Percentiles rank a stretch among this genome's conserved stretches.
Conservation (phyloP, 2,797 vertebrate species). For the Sardinella longiceps region DNA sequence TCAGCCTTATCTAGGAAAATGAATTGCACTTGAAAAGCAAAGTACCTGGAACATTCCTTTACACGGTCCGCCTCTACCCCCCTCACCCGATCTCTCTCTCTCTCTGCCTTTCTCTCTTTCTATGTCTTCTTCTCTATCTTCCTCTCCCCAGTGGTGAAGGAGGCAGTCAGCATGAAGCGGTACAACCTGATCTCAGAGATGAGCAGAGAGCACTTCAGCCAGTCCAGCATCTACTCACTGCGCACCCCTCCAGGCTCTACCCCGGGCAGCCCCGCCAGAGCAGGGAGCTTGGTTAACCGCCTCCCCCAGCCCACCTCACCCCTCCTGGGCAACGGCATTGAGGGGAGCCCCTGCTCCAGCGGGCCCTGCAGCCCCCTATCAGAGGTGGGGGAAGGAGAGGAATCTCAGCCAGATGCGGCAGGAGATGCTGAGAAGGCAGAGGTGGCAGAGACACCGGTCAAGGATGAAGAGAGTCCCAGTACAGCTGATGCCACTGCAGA, state of each 20-base stretch:
- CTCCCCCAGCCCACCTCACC: conserved; percentile 42
- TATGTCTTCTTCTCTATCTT: conserved; percentile 14
- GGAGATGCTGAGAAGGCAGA: not conserved
- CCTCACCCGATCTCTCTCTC: not conserved
- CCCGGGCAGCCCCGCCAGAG: conserved; percentile 75
- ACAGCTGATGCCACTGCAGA: not conserved
- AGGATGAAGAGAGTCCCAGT: not conserved
- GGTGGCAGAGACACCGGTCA: not conserved
- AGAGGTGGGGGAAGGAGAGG: not conserved
- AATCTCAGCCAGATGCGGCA: not conserved
- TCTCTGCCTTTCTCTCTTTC: conserved; percentile 11
- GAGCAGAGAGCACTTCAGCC: conserved; percentile 75
- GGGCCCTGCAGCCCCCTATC: not conserved
- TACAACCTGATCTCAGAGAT: conserved; percentile 85
- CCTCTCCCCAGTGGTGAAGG: conserved; percentile 82
- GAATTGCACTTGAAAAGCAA: not conserved
- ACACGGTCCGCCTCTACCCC: not conserved
- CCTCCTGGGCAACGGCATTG: conserved; percentile 43
- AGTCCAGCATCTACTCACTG: conserved; percentile 77
- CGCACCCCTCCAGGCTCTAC: conserved; percentile 66
- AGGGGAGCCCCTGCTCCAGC: not conserved
- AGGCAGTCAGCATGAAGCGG: conserved; percentile 84
- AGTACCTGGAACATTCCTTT: not conserved
- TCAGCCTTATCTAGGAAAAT: not conserved
- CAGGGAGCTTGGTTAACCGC: not conserved